phyloP scores from a whole-genome alignment of 2,113 vertebrate species.

The Montifringilla adamsi region DNA sequence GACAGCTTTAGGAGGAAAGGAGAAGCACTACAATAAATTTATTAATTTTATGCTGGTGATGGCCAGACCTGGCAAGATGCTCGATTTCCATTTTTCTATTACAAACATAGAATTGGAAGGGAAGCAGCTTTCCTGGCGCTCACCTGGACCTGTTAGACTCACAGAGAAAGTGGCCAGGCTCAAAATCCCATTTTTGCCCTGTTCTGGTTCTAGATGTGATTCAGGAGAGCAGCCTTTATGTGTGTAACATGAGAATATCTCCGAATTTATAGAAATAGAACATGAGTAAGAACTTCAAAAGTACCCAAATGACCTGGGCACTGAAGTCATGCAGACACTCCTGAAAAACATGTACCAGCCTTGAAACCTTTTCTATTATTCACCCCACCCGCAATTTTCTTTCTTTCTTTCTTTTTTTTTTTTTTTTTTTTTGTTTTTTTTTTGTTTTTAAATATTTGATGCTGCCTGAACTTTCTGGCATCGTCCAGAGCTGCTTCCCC shows the following conservation, averaged over 20 bases:
- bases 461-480: neutral
- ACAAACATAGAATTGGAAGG: neutral
- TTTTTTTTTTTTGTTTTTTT: neutral
- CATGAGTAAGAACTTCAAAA: conserved; percentile 26
- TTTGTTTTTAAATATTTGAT: neutral
- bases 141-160: neutral
- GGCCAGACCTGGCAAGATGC: neutral
- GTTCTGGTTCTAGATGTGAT: neutral
- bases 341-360: conserved; percentile 13
- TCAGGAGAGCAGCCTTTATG: neutral
- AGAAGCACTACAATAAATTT: neutral
- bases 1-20: neutral
- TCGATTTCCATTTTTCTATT: neutral
- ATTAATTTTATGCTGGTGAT: neutral
- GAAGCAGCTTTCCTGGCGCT: neutral
- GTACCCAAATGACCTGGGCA: conserved; percentile 29
- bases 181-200: neutral
- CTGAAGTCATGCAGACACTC: conserved; percentile 9
- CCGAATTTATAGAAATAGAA: neutral
- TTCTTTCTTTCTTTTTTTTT: neutral
- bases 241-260: neutral
- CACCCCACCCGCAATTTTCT: neutral
- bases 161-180: neutral
- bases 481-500: neutral
- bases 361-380: neutral